A percentile compares a stretch with the other conserved stretches of the same genome.
Conservation (phyloP, 2,113 vertebrate species). For the Aythya baeri region DNA sequence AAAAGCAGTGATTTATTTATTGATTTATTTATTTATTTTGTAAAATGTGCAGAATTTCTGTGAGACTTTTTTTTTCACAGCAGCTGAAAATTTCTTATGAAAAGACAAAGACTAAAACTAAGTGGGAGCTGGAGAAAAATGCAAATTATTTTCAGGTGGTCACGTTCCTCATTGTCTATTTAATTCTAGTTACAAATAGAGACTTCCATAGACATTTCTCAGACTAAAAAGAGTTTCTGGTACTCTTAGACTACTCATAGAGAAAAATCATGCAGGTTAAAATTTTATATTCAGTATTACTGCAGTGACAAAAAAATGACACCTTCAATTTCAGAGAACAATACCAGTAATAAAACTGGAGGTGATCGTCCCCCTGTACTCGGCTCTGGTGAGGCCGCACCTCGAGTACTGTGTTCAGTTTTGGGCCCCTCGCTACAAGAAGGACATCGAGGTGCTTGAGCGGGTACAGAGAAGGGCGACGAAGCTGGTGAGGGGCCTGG, state of each 20-base stretch:
- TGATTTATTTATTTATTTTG: background rate
- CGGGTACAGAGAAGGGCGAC: too few relatives aligned
- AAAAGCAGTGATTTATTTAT: background rate
- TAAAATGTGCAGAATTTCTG: background rate
- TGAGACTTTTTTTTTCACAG: background rate
- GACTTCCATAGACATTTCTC: background rate
- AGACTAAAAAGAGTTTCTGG: background rate
- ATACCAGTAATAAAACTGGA: background rate
- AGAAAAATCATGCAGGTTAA: background rate
- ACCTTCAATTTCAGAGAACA: background rate
- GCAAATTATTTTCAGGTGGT: constrained; percentile 9
- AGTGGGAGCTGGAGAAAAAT: background rate
- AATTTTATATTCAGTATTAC: background rate
- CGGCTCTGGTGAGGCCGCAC: too few relatives aligned
- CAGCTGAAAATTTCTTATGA: background rate
- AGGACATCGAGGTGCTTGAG: too few relatives aligned
- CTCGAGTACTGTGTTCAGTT: too few relatives aligned
- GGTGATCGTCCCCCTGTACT: too few relatives aligned
- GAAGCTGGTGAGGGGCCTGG: too few relatives aligned
- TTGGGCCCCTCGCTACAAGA: too few relatives aligned
- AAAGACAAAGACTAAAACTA: background rate
- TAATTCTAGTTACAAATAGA: constrained; percentile 4
- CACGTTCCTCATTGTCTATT: background rate
- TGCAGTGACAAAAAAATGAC: background rate
- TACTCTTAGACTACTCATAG: background rate